Percentiles rank a stretch among this genome's conserved stretches.
Conservation (phyloP, 2,797 vertebrate species). For the Lindbergichthys nudifrons region DNA sequence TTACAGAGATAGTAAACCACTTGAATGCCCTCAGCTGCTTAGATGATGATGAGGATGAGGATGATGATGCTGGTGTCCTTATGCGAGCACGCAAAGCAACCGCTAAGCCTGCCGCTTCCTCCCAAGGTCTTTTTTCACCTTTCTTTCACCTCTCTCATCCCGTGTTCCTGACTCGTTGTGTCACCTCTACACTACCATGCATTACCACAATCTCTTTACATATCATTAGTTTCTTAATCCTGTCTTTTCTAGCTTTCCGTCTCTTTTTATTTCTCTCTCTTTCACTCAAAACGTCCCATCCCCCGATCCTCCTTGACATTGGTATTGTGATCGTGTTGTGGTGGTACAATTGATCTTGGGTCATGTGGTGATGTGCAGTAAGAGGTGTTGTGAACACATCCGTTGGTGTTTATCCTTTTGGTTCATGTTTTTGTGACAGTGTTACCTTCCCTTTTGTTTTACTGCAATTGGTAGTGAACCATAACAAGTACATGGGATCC, state of each 20-base stretch:
- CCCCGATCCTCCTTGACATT: slow-evolving; percentile 34
- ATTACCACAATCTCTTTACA: slow-evolving; percentile 10
- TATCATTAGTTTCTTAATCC: slow-evolving; percentile 17
- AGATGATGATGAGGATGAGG: slow-evolving; percentile 95
- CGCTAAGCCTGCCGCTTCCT: slow-evolving; percentile 97
- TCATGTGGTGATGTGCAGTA: slow-evolving; percentile 60
- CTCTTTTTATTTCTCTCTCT: slow-evolving; percentile 18
- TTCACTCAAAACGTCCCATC: neutral
- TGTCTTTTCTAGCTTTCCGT: slow-evolving; percentile 3
- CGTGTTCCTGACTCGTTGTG: slow-evolving; percentile 29
- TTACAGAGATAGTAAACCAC: slow-evolving; percentile 99
- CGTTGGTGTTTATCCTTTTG: slow-evolving; percentile 55
- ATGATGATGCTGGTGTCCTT: slow-evolving; percentile 89
- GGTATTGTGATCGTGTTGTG: slow-evolving; percentile 66
- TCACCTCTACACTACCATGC: slow-evolving; percentile 28
- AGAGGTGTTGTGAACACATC: slow-evolving; percentile 52
- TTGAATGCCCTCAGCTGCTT: slow-evolving; percentile 99
- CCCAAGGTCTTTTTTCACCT: slow-evolving; percentile 93
- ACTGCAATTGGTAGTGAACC: slow-evolving; percentile 87
- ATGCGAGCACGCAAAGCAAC: slow-evolving; percentile 95
- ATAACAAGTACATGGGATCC: slow-evolving; percentile 8
- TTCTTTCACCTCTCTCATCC: slow-evolving; percentile 54
- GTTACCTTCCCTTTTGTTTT: slow-evolving; percentile 33
- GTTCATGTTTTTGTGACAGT: slow-evolving; percentile 30
- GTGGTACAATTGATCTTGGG: slow-evolving; percentile 39